Conservation (phyloP, 2,113 vertebrate genomes). For the Oryzias javanicus region DNA sequence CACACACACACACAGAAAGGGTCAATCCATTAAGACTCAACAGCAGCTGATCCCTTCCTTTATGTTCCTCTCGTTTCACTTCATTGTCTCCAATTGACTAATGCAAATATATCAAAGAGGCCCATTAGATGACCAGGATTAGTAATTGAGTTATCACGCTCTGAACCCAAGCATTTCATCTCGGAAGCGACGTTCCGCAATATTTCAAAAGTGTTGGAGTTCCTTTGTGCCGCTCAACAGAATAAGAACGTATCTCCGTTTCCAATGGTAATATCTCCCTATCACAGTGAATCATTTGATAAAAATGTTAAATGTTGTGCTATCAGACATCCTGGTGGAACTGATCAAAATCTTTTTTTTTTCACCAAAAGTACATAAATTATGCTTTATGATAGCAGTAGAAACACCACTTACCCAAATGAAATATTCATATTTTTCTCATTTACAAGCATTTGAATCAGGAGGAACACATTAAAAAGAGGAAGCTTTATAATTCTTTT, state of each 20-base stretch:
- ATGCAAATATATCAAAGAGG: slow-evolving; percentile 44
- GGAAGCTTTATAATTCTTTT: neutral
- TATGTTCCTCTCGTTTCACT: slow-evolving; percentile 41
- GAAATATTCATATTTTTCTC: too few species aligned
- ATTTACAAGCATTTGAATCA: too few species aligned
- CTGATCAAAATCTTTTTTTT: too few species aligned
- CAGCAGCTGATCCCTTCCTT: slow-evolving; percentile 65
- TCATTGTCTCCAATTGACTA: slow-evolving; percentile 27
- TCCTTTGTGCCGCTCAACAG: neutral
- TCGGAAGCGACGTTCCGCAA: slow-evolving; percentile 1
- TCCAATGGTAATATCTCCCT: too few species aligned
- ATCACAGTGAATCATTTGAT: too few species aligned
- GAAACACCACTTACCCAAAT: too few species aligned
- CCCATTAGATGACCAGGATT: slow-evolving; percentile 28
- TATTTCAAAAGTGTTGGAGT: slow-evolving; percentile 7
- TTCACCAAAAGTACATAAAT: too few species aligned
- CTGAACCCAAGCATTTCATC: slow-evolving; percentile 12
- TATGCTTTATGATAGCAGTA: too few species aligned
- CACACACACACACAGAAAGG: slow-evolving; percentile 49
- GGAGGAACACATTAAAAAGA: neutral
- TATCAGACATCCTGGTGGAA: too few species aligned
- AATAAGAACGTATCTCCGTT: too few species aligned
- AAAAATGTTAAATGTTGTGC: too few species aligned
- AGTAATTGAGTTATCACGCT: slow-evolving; percentile 29
- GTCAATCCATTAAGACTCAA: slow-evolving; percentile 62